Percentiles rank a stretch among this genome's conserved stretches.
Evolutionary conservation across 2,797 vertebrate species (phyloP).

Genomic region (Erpetoichthys calabaricus): DNA sequence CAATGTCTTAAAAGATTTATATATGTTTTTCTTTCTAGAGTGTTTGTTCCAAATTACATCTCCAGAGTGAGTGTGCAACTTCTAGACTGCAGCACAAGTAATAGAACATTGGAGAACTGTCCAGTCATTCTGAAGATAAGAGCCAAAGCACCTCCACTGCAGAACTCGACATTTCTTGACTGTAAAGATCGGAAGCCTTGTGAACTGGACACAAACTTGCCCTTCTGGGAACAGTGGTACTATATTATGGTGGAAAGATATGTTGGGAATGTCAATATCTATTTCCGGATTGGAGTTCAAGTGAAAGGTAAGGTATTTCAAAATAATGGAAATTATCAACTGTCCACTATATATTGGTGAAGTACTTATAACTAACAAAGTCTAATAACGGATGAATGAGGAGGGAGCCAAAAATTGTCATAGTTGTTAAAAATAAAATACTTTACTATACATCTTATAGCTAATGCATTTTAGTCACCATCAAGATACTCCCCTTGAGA

Average conservation of each 20-base stretch:
- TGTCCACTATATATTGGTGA: background rate
- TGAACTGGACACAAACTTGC: constrained; percentile 62
- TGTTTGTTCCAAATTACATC: constrained; percentile 87
- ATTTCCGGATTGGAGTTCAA: constrained; percentile 79
- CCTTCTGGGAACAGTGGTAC: constrained; percentile 94
- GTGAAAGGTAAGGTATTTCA: constrained; percentile 67
- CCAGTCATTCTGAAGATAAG: constrained; percentile 78
- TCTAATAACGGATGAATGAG: too few relatives aligned
- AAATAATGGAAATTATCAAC: background rate
- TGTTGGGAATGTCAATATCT: constrained; percentile 51
- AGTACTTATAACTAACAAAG: background rate
- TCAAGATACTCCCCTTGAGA: too few relatives aligned
- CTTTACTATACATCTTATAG: too few relatives aligned
- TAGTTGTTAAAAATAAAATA: too few relatives aligned
- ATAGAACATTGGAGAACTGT: constrained; percentile 58
- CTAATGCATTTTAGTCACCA: too few relatives aligned
- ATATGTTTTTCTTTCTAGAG: constrained; percentile 43
- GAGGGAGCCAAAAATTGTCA: too few relatives aligned
- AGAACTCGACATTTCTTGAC: constrained; percentile 81
- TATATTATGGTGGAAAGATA: constrained; percentile 85
- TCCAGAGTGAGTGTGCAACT: constrained; percentile 79
- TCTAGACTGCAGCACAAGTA: constrained; percentile 61
- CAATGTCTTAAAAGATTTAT: too few relatives aligned
- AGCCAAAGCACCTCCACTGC: constrained; percentile 81
- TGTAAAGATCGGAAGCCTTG: constrained; percentile 65